Base-by-base conservation (phyloP, 1,140 invertebrate species). In the Pseudomyrmex sp. region DNA sequence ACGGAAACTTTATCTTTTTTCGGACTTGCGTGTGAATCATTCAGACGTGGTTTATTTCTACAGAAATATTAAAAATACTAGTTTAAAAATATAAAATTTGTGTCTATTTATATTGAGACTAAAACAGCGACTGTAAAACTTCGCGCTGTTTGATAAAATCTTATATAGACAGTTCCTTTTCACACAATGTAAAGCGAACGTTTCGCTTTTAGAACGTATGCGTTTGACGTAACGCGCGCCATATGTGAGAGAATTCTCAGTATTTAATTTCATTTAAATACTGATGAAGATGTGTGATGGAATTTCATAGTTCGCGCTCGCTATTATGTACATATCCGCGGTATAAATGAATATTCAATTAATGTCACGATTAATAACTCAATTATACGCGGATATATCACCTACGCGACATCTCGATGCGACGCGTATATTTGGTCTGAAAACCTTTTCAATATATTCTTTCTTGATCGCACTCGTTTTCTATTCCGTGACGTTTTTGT, bases 261-360 rank as follows among this genome's bases (percentile, higher is more conserved):
- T 65, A 65, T 65, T 18, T 65, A 35, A 35, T 35, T 35, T 35
- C 35, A 35, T 35, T 35, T 35, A 35, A 35, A 35, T 35, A 35
- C 35, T 35, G 35, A 35, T 35, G 35, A 35, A 35, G 35, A 59
- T 12, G 59, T 50, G 15, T 26, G 10, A 26, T 23, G n/a, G n/a
- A 26, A 20, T 46, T 73, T n/a, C 23, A 35, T 58, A 48, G 46
- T 18, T 15, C 35, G 35, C 15, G 35, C 35, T 76, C 1, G 3
- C 15, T 10, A 65, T 74, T 18, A 62, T n/a, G 35, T 13, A 73
- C 26, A 50, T 48, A 2, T 48, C 35, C 35, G 26, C 26, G 35
- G 4, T 62, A 18, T 50, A 77, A 77, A 66, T 76, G 62, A 65
- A 54, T 76, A 76, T 77, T 65, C n/a, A 54, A 48, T 79, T 58